Base-by-base conservation (phyloP, 1,140 invertebrate genomes). In the Himalopsyche phryganea region DNA sequence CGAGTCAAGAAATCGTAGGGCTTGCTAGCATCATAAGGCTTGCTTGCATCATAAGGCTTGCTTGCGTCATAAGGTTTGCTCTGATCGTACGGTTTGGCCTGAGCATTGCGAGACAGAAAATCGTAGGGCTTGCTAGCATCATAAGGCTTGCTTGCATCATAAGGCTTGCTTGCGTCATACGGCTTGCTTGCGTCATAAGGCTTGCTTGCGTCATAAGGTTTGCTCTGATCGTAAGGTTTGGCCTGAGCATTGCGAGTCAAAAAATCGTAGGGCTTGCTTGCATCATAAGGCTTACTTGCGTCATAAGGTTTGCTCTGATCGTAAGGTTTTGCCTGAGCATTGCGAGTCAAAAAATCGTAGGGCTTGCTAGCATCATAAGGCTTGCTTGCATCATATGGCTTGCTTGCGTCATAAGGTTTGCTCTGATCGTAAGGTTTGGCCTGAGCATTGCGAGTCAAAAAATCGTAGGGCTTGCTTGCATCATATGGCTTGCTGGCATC, bases 331-430 rank as follows among this genome's bases (percentile, higher is more conserved):
- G 36, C 38, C 20, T 51, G 50, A 1, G 35, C 32, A 38, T 11
- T 41, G 20, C 17, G 50, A 10, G 13, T 23, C 13, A 17, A 23
- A 11, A 6, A 10, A 10, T 35, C 47, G 14, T 49, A 49, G 6
- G 49, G 49, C 49, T 56, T 56, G 45, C 44, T 48, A 13, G 47
- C 20, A 11, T 55, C 53, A 19, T 55, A 55, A 3, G 53, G 33
- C 44, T 55, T 55, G 44, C 42, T 48, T 18, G 35, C 23, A 11
- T 41, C 40, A 41, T 41, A 41, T 6, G 38, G 36, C 50, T 51
- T 51, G 38, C 36, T 41, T 36, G 40, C 35, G 14, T 41, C 40
- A 41, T 41, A 41, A 11, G 40, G 13, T 11, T 41, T 41, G 11
- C 13, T 41, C 40, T 41, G 40, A 17, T 41, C 40, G 40, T 41